phyloP scores from a whole-genome alignment of 2,888 invertebrate genomes.

The Acanthosoma haemorrhoidale region DNA sequence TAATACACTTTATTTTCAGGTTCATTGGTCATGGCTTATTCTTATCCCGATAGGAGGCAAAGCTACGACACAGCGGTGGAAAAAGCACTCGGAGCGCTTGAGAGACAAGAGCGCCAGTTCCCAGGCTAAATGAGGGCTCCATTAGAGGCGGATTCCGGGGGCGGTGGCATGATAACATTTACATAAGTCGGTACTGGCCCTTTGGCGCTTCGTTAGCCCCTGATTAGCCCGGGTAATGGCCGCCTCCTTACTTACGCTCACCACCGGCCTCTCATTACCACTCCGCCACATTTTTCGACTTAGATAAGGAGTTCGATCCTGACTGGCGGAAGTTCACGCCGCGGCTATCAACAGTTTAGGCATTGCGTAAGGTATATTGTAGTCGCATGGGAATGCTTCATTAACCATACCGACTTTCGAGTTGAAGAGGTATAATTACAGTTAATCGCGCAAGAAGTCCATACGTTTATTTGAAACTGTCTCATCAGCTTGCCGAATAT shows the following conservation, averaged over 20 bases:
- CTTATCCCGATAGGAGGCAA: not conserved
- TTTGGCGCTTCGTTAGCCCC: not conserved
- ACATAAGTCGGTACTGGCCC: not conserved
- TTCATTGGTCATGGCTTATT: too few relatives aligned
- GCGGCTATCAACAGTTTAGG: too few relatives aligned
- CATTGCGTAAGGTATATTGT: too few relatives aligned
- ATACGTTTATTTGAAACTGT: too few relatives aligned
- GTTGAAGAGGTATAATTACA: too few relatives aligned
- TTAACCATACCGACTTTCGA: too few relatives aligned
- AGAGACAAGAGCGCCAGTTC: not conserved
- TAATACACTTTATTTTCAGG: too few relatives aligned
- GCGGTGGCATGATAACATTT: conserved; percentile 1
- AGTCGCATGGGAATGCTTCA: too few relatives aligned
- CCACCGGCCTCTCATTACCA: too few relatives aligned
- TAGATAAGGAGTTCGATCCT: not conserved
- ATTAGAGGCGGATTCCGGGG: conserved; percentile 12
- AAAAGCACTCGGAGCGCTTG: not conserved
- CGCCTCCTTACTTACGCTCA: conserved; percentile 12
- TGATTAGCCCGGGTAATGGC: conserved; percentile 7
- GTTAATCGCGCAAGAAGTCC: too few relatives aligned
- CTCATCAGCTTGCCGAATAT: too few relatives aligned
- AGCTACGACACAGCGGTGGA: not conserved
- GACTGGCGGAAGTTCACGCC: not conserved
- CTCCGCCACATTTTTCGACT: conserved; percentile 1
- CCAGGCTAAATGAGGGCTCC: not conserved